These are phyloP conservation scores for Sebastes nivosus DNA, from an alignment of 2,797 vertebrate species.

Conservation along the genomic window DNA sequence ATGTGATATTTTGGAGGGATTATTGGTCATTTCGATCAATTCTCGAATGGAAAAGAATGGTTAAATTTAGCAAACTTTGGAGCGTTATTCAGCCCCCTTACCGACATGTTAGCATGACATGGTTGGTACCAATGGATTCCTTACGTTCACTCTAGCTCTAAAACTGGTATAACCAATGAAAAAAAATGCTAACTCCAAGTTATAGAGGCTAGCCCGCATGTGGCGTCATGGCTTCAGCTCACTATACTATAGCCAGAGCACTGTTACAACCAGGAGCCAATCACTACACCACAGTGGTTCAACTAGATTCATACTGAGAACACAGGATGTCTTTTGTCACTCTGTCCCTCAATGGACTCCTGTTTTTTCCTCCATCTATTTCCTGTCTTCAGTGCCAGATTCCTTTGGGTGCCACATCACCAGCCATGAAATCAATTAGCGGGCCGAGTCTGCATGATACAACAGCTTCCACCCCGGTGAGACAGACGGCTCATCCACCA, in stretches of 20 bases:
- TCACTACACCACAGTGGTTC: background rate
- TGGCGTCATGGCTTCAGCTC: too few relatives aligned
- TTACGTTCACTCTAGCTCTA: too few relatives aligned
- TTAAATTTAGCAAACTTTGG: too few relatives aligned
- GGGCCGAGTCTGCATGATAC: constrained; percentile 20
- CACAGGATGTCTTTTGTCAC: constrained; percentile 38
- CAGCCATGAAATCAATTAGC: constrained; percentile 65
- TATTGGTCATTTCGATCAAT: too few relatives aligned
- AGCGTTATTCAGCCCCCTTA: too few relatives aligned
- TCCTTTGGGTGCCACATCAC: constrained; percentile 55
- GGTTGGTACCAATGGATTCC: too few relatives aligned
- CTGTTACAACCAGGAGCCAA: background rate
- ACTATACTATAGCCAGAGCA: background rate
- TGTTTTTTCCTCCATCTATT: constrained; percentile 11
- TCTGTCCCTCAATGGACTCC: constrained; percentile 9
- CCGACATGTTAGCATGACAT: too few relatives aligned
- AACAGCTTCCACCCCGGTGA: constrained; percentile 23
- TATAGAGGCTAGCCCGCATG: too few relatives aligned
- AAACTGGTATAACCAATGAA: too few relatives aligned
- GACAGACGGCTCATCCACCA: background rate
- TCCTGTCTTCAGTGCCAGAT: constrained; percentile 56
- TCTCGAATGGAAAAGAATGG: too few relatives aligned
- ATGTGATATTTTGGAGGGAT: too few relatives aligned
- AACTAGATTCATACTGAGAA: constrained; percentile 9
- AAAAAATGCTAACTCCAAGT: too few relatives aligned